Evolutionary conservation across 2,888 invertebrate species (phyloP), one percentile per base, ranked within the genome.

Genomic region (Myopa testacea): DNA sequence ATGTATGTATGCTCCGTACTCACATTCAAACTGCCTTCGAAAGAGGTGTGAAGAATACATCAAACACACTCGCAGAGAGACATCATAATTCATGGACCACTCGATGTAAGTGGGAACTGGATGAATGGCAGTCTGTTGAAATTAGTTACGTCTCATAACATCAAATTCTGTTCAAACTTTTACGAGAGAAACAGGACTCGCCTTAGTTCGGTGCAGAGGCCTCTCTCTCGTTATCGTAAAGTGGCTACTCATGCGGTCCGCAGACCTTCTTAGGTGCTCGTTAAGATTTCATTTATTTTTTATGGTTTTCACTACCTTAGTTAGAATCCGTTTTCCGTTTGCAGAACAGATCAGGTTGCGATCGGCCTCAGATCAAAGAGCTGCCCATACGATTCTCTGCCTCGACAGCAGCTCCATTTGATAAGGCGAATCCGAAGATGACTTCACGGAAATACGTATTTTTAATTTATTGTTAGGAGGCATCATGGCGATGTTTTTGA

Each of bases 241-340:
- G 84, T 84, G 85, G 81, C 84, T 80, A 80, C 84, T 81, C 83
- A 81, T 85, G 86, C 83, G 86, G 86, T 86, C 86, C 81, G 80
- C 79, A 34, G 55, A 67, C 72, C 62, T 60, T 65, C 78, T 67
- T 75, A 76, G 79, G 71, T 82, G 81, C 84, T 85, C 85, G 82
- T 85, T 85, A 85, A 85, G 83, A 83, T 83, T 83, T 83, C 84
- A 84, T 86, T 84, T 83, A 83, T 82, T 82, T 83, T 73, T 58
- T 16, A 45, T 55, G 37, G 40, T 72, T 37, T 72, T 77, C 65
- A n/a, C 71, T 69, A 55, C 19, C 67, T 3, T 1, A 34, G 10
- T 14, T 0, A 34, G n/a, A 14, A 52, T 45, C 38, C 7, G 26
- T 52, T 34, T 16, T 63, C 26, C 63, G 65, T 63, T 74, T 62